Conservation (phyloP, 2,797 vertebrate genomes). For the Vireo griseus region DNA sequence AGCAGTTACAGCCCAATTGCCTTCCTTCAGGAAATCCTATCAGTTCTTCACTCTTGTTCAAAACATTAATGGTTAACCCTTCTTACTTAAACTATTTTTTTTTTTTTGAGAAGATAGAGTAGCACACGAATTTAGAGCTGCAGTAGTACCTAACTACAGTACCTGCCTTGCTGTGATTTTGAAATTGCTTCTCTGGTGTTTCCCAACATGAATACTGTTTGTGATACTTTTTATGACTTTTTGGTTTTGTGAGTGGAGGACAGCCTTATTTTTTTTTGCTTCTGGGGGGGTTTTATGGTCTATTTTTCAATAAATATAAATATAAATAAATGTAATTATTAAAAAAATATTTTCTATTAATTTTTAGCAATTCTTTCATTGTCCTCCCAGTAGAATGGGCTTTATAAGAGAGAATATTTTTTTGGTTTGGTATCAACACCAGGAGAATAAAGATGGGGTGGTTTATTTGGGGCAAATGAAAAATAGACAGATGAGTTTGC, state of each 20-base stretch:
- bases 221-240: background rate
- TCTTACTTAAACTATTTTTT: background rate
- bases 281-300: fast-evolving
- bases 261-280: background rate
- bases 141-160: background rate
- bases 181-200: background rate
- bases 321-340: too few species aligned
- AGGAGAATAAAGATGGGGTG: background rate
- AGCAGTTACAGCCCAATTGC: background rate
- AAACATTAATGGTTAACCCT: background rate
- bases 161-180: background rate
- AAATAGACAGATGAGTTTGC: background rate
- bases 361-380: background rate
- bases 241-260: background rate
- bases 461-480: background rate
- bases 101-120: too few species aligned
- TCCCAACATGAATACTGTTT: background rate
- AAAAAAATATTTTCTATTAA: background rate
- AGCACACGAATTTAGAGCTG: background rate
- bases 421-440: background rate
- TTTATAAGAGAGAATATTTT: background rate
- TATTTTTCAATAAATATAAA: background rate
- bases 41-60: background rate
- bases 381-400: background rate
- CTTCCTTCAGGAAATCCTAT: background rate